phyloP scores from a whole-genome alignment of 2,113 vertebrate species.

The Dasyurus viverrinus region DNA sequence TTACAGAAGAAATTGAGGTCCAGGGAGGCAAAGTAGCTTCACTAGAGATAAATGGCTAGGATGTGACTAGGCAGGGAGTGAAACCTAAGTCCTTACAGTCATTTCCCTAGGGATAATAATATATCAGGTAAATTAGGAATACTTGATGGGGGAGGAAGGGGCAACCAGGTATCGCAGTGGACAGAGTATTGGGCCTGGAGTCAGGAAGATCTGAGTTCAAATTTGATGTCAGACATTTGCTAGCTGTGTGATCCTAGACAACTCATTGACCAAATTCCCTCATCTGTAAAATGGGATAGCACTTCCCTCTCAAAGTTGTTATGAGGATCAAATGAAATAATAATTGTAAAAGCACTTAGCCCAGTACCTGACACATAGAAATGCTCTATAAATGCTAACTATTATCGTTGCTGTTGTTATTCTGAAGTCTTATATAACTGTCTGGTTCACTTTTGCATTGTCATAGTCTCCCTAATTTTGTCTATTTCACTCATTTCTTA shows the following conservation, averaged over 20 bases:
- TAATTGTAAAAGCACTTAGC: background rate
- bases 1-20: conserved; percentile 3
- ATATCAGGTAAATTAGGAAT: background rate
- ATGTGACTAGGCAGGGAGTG: background rate
- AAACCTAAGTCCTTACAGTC: too few relatives aligned
- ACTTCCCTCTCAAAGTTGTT: background rate
- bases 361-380: background rate
- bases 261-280: background rate
- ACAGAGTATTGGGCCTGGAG: background rate
- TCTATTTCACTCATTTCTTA: background rate
- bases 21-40: background rate
- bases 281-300: background rate
- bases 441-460: background rate
- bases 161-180: too few relatives aligned
- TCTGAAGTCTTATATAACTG: background rate
- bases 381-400: background rate
- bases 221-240: background rate
- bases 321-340: background rate
- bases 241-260: background rate
- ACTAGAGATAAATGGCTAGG: background rate
- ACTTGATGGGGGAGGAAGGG: background rate
- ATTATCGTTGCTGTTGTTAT: background rate
- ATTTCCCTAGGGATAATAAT: too few relatives aligned
- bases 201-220: background rate
- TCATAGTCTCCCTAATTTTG: background rate